Percentiles rank a stretch among this genome's conserved stretches.
These are phyloP conservation scores for Echinarachnius parma DNA, from an alignment of 53 echinoderm and acorn worm species.

Conservation along the genomic window DNA sequence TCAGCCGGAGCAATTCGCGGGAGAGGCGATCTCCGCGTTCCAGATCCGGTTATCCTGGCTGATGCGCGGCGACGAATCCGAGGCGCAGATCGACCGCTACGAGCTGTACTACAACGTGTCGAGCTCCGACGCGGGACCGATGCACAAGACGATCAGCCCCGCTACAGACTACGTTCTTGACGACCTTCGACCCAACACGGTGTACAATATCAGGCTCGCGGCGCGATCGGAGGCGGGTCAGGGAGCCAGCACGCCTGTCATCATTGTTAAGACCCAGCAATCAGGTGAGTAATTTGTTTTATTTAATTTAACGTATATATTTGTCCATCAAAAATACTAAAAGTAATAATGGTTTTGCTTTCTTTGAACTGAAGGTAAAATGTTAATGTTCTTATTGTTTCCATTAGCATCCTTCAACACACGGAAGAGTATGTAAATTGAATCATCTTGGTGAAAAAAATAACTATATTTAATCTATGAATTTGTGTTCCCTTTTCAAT, in stretches of 20 bases:
- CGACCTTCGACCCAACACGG: slow-evolving; percentile 80
- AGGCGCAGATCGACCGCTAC: slow-evolving; percentile 63
- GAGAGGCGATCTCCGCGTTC: slow-evolving; percentile 74
- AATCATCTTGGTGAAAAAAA: too few species aligned
- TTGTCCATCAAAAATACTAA: slow-evolving; percentile 1
- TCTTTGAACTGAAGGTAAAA: too few species aligned
- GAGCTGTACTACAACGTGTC: slow-evolving; percentile 96
- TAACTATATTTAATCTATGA: too few species aligned
- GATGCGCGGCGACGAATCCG: slow-evolving; percentile 69
- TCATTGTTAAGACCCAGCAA: slow-evolving; percentile 82
- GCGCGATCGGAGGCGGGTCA: slow-evolving; percentile 76
- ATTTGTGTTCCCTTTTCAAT: too few species aligned
- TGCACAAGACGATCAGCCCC: slow-evolving; percentile 72
- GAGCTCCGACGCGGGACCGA: slow-evolving; percentile 45
- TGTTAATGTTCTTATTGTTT: background rate
- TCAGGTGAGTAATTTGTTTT: slow-evolving; percentile 60
- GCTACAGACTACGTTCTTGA: slow-evolving; percentile 54
- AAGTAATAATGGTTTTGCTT: too few species aligned
- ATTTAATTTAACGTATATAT: background rate
- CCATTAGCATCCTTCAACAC: too few species aligned
- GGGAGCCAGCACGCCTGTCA: slow-evolving; percentile 78
- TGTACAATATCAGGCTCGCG: slow-evolving; percentile 87
- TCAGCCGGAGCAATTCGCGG: slow-evolving; percentile 83
- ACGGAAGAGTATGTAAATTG: too few species aligned
- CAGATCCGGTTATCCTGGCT: slow-evolving; percentile 79